Conservation (phyloP, 2,888 invertebrate genomes). For the Chrysodeixis includens region DNA sequence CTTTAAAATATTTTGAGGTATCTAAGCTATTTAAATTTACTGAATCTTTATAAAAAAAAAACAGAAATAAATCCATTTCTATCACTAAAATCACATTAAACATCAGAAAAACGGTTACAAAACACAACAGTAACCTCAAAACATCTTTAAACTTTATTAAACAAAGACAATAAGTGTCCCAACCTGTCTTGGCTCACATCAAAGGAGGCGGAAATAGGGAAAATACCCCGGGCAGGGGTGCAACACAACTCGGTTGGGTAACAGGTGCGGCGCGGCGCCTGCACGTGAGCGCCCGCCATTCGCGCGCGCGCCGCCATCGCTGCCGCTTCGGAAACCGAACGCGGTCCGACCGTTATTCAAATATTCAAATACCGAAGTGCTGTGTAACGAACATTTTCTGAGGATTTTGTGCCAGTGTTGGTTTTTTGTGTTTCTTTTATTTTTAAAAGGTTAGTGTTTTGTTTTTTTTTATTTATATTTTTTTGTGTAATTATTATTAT, state of each 20-base stretch:
- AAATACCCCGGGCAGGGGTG: slow-evolving; percentile 63
- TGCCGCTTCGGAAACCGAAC: slow-evolving; percentile 79
- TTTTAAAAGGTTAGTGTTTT: slow-evolving; percentile 71
- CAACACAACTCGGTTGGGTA: slow-evolving; percentile 75
- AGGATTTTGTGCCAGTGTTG: slow-evolving; percentile 85
- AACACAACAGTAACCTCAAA: background rate
- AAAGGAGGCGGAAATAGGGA: slow-evolving; percentile 70
- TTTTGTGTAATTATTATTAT: background rate
- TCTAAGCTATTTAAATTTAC: too few relatives aligned
- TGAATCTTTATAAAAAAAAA: too few relatives aligned
- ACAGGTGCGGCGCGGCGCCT: slow-evolving; percentile 75
- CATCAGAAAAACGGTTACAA: background rate
- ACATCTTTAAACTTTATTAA: slow-evolving; percentile 16
- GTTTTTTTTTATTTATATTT: slow-evolving; percentile 27
- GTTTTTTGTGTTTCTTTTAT: slow-evolving; percentile 62
- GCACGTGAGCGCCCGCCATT: slow-evolving; percentile 84
- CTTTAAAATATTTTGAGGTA: too few relatives aligned
- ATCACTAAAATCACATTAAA: too few relatives aligned
- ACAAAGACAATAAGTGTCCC: slow-evolving; percentile 20
- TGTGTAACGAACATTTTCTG: slow-evolving; percentile 78
- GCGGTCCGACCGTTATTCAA: slow-evolving; percentile 70
- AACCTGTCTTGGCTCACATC: slow-evolving; percentile 40
- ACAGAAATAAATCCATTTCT: too few relatives aligned
- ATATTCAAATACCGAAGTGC: slow-evolving; percentile 75
- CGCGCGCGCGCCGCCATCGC: slow-evolving; percentile 85